phyloP scores from a whole-genome alignment of 23 tunicate species.

The Halocynthia aurantium region DNA sequence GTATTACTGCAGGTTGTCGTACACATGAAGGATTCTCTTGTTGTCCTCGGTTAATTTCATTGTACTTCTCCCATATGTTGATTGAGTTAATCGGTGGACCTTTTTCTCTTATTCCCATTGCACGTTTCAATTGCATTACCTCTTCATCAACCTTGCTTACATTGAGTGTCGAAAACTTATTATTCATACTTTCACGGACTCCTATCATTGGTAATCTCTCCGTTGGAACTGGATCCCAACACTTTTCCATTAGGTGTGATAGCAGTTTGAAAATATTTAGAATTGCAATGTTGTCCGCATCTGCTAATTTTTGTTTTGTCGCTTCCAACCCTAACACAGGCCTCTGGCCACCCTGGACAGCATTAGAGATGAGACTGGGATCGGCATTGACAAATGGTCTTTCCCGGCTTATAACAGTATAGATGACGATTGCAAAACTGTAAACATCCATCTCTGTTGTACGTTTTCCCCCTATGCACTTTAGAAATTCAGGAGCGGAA shows the following conservation, averaged over 20 bases:
- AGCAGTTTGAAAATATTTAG: slow-evolving; percentile 7
- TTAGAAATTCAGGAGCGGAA: slow-evolving; percentile 10
- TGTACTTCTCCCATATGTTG: too few relatives aligned
- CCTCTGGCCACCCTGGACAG: slow-evolving; percentile 7
- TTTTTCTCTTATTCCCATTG: too few relatives aligned
- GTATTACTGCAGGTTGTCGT: too few relatives aligned
- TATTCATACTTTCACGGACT: not conserved
- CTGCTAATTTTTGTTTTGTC: not conserved
- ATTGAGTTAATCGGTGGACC: too few relatives aligned
- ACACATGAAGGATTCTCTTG: too few relatives aligned
- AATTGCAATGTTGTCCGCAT: not conserved
- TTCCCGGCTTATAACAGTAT: slow-evolving; percentile 1
- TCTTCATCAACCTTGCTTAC: too few relatives aligned
- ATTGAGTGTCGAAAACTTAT: not conserved
- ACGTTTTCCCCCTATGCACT: not conserved
- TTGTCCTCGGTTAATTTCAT: too few relatives aligned
- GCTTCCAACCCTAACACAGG: not conserved
- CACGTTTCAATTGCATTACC: too few relatives aligned
- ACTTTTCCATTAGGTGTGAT: not conserved
- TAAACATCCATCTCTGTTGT: slow-evolving; percentile 13
- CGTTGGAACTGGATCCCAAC: slow-evolving; percentile 2
- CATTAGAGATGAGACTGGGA: not conserved
- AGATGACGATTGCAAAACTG: slow-evolving; percentile 12
- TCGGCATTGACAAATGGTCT: not conserved
- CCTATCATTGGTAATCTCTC: not conserved